These are phyloP conservation scores for Branchipolynoe longqiensis DNA, from an alignment of 2,888 invertebrate genomes.

Conservation along the genomic window DNA sequence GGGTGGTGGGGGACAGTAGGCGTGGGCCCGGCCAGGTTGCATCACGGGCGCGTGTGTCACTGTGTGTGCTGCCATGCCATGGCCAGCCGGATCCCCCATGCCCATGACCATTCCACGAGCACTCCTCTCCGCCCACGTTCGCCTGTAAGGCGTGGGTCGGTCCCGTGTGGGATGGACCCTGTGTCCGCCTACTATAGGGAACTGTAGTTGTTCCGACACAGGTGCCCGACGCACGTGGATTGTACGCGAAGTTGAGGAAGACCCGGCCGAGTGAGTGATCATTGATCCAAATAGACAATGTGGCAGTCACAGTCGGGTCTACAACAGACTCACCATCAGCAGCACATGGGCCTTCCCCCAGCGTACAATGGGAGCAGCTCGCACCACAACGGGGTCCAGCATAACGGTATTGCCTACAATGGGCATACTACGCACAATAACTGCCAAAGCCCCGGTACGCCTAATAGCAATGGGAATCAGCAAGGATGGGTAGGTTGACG, in stretches of 20 bases:
- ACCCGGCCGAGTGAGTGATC: background rate
- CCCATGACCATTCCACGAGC: background rate
- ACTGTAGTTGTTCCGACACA: background rate
- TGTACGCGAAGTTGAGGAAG: background rate
- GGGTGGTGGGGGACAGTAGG: too few relatives aligned
- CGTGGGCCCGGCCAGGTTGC: background rate
- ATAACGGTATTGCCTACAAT: conserved; percentile 30
- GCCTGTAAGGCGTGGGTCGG: conserved; percentile 2
- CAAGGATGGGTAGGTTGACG: conserved; percentile 38
- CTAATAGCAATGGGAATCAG: conserved; percentile 28
- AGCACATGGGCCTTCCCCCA: background rate
- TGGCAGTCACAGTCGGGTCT: conserved; percentile 45
- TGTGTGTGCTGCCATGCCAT: conserved; percentile 26
- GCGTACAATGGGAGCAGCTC: background rate
- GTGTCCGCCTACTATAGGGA: background rate
- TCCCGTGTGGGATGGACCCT: conserved; percentile 7
- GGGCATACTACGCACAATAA: conserved; percentile 17
- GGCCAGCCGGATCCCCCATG: background rate
- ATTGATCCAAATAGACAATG: conserved; percentile 48
- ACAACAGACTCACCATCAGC: conserved; percentile 38
- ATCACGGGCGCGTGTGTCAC: background rate
- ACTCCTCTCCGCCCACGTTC: background rate
- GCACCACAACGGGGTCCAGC: conserved; percentile 6
- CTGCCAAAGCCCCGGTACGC: conserved; percentile 26
- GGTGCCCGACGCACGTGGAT: background rate